Conservation (phyloP, 2,888 invertebrate genomes). For the Drosophila kanekoi region DNA sequence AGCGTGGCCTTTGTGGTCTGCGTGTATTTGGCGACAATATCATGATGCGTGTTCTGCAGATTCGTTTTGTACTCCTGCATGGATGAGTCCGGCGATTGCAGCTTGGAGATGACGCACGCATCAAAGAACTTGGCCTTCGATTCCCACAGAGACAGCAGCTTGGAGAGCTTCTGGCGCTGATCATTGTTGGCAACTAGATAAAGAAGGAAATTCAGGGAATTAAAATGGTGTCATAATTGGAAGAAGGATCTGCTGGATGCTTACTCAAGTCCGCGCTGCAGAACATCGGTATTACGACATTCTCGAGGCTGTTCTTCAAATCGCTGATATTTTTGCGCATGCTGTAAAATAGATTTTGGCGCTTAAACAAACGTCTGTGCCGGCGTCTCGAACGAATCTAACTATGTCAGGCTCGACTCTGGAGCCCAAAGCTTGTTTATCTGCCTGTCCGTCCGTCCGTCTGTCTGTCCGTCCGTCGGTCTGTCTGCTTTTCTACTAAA, state of each 20-base stretch:
- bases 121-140: constrained; percentile 96
- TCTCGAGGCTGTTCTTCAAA: constrained; percentile 96
- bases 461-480: not conserved
- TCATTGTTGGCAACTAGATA: constrained; percentile 92
- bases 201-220: not conserved
- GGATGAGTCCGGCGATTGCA: constrained; percentile 94
- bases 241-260: constrained; percentile 46
- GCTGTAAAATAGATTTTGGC: constrained; percentile 87
- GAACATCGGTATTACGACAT: constrained; percentile 99
- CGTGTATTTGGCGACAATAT: constrained; percentile 91
- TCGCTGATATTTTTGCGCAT: constrained; percentile 97
- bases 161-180: constrained; percentile 95
- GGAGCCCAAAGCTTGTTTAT: not conserved
- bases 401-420: constrained; percentile 2
- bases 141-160: constrained; percentile 98
- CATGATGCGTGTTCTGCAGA: constrained; percentile 92
- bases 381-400: constrained; percentile 7
- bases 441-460: not conserved
- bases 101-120: constrained; percentile 92
- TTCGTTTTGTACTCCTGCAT: constrained; percentile 95
- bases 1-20: constrained; percentile 93
- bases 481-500: constrained; percentile 29
- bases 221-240: not conserved
- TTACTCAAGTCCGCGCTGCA: constrained; percentile 94
- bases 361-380: constrained; percentile 46